Base-by-base conservation (phyloP, 2,888 invertebrate species). In the Nebria salina region DNA sequence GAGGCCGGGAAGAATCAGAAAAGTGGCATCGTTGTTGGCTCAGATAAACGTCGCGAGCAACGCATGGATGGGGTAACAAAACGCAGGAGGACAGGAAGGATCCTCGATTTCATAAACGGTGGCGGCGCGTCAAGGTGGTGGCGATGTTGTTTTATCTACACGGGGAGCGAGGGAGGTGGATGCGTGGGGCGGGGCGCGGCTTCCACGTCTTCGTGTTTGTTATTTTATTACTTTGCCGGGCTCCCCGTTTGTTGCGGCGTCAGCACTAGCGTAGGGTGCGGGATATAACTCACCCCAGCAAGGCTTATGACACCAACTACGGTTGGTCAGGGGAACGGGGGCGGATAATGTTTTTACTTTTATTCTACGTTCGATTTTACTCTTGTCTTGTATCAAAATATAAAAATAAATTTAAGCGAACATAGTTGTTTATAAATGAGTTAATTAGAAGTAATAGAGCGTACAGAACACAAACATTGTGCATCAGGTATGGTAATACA, bases 141-240 rank as follows among this genome's bases (percentile, higher is more conserved):
- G 84, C 83, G 83, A 85, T 85, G 85, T 34, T 34, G 34, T 84
- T 85, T 84, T 84, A 84, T 84, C 83, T 82, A 83, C 84, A 68
- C 68, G 68, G 7, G 54, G 6, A 54, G 54, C 4, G 54, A 54
- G 3, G 6, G 70, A 26, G 11, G 70, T n/a, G 65, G 26, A 43
- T 64, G 78, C 25, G 66, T 83, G 83, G 86, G 86, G 87, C 86
- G 86, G 86, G 86, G 86, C 85, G 84, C 85, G 85, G 84, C 85
- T 84, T 85, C 84, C 83, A 84, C 75, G 72, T 81, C 65, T 75
- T 73, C 73, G 79, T 86, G 85, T 86, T 86, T 86, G 86, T 86
- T 86, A 86, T 86, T 86, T 87, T 87, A 86, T 87, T 86, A 86
- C 86, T 84, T 83, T 83, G 84, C 84, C 72, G 73, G 80, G 54